A percentile compares a stretch with the other conserved stretches of the same genome.
Evolutionary conservation across 2,797 vertebrate species (phyloP).

Genomic region (Sibirionetta formosa): DNA sequence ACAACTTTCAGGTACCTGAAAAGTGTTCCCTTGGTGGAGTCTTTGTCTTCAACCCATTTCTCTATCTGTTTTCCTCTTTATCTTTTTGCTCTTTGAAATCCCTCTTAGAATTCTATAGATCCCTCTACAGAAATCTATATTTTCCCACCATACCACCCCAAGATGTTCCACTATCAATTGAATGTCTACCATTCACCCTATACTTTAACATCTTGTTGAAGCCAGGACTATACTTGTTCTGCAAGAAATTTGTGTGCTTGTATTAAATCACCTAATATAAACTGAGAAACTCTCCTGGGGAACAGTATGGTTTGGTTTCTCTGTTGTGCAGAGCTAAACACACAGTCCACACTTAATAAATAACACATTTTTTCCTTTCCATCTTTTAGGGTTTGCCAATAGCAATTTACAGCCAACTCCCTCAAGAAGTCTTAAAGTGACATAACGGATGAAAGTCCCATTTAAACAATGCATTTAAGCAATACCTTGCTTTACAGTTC

Average conservation of each 20-base stretch:
- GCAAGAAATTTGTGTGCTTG: not conserved
- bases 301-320: not conserved
- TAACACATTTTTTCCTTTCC: not conserved
- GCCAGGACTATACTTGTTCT: not conserved
- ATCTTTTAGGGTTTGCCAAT: constrained; percentile 36
- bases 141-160: not conserved
- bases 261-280: constrained; percentile 1
- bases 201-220: not conserved
- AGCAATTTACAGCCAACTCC: constrained; percentile 52
- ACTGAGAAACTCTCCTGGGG: not conserved
- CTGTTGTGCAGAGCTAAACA: not conserved
- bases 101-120: not conserved
- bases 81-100: not conserved
- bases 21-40: not conserved
- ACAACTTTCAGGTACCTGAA: not conserved
- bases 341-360: not conserved
- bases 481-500: not conserved
- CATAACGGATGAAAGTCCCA: constrained; percentile 9
- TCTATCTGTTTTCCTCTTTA: not conserved
- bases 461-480: constrained; percentile 22
- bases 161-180: not conserved
- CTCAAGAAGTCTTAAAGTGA: constrained; percentile 49
- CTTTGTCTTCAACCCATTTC: not conserved
- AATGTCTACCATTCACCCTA: not conserved
- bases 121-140: not conserved